These are phyloP conservation scores for Lucifuga dentata DNA, from an alignment of 2,113 vertebrate species.

Conservation along the genomic window DNA sequence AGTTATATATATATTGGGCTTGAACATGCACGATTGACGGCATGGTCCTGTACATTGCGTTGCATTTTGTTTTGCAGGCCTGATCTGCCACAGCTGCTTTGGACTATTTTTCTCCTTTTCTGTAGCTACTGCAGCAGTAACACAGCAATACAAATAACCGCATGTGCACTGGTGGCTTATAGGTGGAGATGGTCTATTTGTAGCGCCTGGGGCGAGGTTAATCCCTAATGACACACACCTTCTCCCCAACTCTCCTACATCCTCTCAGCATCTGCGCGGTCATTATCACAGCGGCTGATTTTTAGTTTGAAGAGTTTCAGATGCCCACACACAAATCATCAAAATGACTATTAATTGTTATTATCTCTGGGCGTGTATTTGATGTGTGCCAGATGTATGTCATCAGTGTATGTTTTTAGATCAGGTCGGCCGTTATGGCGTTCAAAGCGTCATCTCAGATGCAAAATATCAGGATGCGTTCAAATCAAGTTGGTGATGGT, in stretches of 20 bases:
- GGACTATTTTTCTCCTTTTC: constrained; percentile 65
- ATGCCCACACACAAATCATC: constrained; percentile 31
- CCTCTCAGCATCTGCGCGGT: constrained; percentile 66
- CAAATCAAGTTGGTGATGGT: neutral
- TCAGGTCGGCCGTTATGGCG: neutral
- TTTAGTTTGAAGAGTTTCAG: constrained; percentile 36
- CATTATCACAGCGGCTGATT: constrained; percentile 54
- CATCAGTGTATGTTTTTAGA: neutral
- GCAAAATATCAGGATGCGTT: neutral
- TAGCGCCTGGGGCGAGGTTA: constrained; percentile 80
- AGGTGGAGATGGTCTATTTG: constrained; percentile 81
- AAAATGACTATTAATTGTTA: constrained; percentile 29
- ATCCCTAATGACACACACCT: constrained; percentile 80
- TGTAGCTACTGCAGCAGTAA: constrained; percentile 70
- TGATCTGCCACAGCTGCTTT: constrained; percentile 59
- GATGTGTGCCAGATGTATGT: constrained; percentile 3
- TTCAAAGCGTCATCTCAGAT: neutral
- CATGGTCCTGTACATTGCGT: too few species aligned
- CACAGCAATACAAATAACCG: constrained; percentile 78
- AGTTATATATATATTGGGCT: too few species aligned
- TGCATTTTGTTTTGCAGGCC: constrained; percentile 61
- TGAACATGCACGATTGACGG: too few species aligned
- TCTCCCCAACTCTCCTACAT: constrained; percentile 55
- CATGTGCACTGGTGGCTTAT: constrained; percentile 73
- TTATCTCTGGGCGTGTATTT: constrained; percentile 27